Base-by-base conservation (phyloP, 2,113 vertebrate species). In the Garra rufa region DNA sequence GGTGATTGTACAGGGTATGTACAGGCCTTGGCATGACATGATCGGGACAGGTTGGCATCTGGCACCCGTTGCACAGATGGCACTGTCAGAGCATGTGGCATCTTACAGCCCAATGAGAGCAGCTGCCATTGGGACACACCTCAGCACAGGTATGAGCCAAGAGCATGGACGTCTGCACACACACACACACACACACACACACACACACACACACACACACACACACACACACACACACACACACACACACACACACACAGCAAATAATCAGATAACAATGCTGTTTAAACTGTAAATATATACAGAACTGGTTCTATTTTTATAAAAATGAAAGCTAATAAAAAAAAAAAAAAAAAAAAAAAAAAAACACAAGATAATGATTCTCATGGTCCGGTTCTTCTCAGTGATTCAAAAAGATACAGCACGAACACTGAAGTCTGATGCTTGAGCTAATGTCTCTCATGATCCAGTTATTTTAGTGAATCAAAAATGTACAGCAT, bases 51-150 rank as follows among this genome's bases (percentile, higher is more conserved):
- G 77, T 63, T 79, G 57, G 82, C 75, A 81, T 81, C 88, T 88
- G 83, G 85, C 81, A 70, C 63, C 50, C 57, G 30, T 52, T 76
- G 74, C 83, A 71, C 82, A 28, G 82, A 88, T 83, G 88, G 84
- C 82, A 87, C 67, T 85, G 83, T 57, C 73, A 75, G 89, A 84
- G 71, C 28, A 88, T 86, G 87, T 65, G 80, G n/a, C 87, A 91
- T 84, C 81, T 81, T 83, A 34, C 48, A 41, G 57, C 48, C 78
- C 83, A 85, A 85, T 44, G 67, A 82, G 28, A 69, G 69, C 80
- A 81, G 80, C 76, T 67, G 76, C 81, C 50, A 71, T 69, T 41
- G 61, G 46, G 69, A 34, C 46, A 81, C 71, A 75, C 73, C 82
- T 78, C 57, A 65, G 57, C 48, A 34, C 65, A 48, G 21, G 30